Base-by-base conservation (phyloP, 1,140 invertebrate genomes). In the Drosophila littoralis region DNA sequence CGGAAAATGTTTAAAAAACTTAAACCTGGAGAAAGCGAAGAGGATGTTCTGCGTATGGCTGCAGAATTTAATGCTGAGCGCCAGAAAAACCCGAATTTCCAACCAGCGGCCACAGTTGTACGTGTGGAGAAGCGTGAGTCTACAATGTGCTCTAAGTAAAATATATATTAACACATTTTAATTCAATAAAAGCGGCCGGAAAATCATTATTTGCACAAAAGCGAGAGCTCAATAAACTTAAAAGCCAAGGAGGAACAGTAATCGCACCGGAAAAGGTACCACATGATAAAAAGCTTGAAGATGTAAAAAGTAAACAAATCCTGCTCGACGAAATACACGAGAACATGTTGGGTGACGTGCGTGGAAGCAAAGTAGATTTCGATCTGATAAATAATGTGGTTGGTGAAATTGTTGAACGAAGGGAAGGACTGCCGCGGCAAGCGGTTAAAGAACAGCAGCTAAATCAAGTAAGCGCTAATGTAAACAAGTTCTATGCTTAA, bases 11-110 rank as follows among this genome's bases (percentile, higher is more conserved):
- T 94, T 73, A 92, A 92, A 68, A 93, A 95, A 77, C 95, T 95
- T 0, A 95, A 94, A 75, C 93, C 93, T 1, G 93, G 93, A 4
- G 95, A 96, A 79, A 93, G 90, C 33, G 95, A 96, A 75, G 94
- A 96, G 17, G 95, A 96, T 78, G 93, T 96, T 45, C 93, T 96
- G 13, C 94, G 93, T 43, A 94, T 96, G 94, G 95, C 96, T 81
- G 94, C 95, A 70, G 94, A 95, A 57, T 97, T 95, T 79, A 77
- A 95, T 2, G 84, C 92, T 22, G 92, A 94, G 76, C 93, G 94
- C 66, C 77, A 78, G 10, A 93, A 93, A 42, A 93, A 93, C 76
- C 80, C 85, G 22, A 92, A 93, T 51, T 84, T 93, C 13, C 91
- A 93, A 55, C 94, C 95, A 2, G 93, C 95, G 1, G 95, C 94